A percentile compares a stretch with the other conserved stretches of the same genome.
phyloP scores from a whole-genome alignment of 2,113 vertebrate genomes.

The Muscicapa adusta region DNA sequence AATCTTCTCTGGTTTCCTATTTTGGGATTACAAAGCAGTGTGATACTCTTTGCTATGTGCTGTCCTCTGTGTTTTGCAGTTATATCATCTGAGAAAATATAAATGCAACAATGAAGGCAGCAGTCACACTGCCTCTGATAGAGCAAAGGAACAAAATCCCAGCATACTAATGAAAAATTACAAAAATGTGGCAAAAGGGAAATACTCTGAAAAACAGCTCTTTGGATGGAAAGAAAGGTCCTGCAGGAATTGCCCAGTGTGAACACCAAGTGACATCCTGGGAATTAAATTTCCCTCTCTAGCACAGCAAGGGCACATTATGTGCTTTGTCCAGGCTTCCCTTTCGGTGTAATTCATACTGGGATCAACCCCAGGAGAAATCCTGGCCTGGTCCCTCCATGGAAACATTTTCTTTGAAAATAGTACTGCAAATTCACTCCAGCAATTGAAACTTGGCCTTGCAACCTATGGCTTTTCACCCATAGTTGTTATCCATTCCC shows the following conservation, averaged over 20 bases:
- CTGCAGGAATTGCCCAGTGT: neutral
- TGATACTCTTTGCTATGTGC: neutral
- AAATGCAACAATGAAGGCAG: neutral
- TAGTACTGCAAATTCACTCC: neutral
- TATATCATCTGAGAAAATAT: neutral
- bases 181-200: neutral
- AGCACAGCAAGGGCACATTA: neutral
- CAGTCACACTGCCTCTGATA: neutral
- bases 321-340: neutral
- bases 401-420: neutral
- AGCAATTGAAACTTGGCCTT: neutral
- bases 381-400: neutral
- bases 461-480: neutral
- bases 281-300: neutral
- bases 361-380: neutral
- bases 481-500: neutral
- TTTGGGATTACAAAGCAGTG: neutral
- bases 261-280: neutral
- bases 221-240: neutral
- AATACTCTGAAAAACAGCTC: neutral
- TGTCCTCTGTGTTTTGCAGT: neutral
- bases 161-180: neutral
- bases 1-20: neutral
- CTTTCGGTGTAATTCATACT: neutral
- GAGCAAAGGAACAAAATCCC: neutral